Percentiles rank a stretch among this genome's conserved stretches.
Conservation (phyloP, 2,888 invertebrate genomes). For the Hedya salicella region DNA sequence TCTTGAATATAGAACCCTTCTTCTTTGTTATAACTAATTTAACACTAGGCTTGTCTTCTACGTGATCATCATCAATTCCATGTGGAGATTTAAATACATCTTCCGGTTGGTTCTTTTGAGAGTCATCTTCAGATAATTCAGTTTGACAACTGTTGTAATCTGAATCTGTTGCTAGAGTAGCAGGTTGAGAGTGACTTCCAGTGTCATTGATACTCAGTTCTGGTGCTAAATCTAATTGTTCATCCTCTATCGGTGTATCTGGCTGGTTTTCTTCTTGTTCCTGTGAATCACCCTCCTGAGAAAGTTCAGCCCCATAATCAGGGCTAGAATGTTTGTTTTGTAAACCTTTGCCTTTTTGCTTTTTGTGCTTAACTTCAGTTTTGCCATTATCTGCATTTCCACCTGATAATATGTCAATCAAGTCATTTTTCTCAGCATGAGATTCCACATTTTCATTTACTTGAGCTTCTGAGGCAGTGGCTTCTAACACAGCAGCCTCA, state of each 20-base stretch:
- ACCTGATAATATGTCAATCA: conserved; percentile 71
- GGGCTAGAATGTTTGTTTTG: conserved; percentile 68
- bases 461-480: conserved; percentile 55
- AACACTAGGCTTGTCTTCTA: conserved; percentile 84
- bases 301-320: conserved; percentile 52
- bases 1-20: conserved; percentile 96
- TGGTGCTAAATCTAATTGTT: conserved; percentile 52
- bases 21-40: conserved; percentile 91
- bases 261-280: conserved; percentile 32
- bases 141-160: conserved; percentile 79
- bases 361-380: conserved; percentile 63
- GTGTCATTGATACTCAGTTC: conserved; percentile 61
- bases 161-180: conserved; percentile 72
- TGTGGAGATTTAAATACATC: conserved; percentile 79
- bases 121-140: conserved; percentile 76
- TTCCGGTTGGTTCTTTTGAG: conserved; percentile 69
- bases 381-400: conserved; percentile 57
- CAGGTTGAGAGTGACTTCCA: conserved; percentile 63
- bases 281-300: conserved; percentile 52
- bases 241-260: conserved; percentile 33
- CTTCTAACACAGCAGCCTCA: conserved; percentile 58
- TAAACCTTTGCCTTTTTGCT: conserved; percentile 70
- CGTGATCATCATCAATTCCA: conserved; percentile 67
- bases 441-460: conserved; percentile 61
- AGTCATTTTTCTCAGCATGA: conserved; percentile 65